Conservation (phyloP, 2,797 vertebrate genomes). For the Tauraco hartlaubi region DNA sequence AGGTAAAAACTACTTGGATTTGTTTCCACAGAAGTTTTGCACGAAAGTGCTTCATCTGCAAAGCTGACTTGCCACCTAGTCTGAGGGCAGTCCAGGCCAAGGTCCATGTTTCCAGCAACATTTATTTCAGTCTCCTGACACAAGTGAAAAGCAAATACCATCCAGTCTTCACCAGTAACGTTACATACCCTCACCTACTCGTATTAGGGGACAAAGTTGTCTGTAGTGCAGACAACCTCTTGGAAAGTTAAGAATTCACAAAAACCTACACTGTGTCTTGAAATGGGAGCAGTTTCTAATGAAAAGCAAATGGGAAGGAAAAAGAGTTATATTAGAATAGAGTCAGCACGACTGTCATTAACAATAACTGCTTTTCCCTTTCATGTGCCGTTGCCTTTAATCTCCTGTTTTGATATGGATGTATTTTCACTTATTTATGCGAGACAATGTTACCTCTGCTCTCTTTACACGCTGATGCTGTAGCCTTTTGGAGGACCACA, state of each 20-base stretch:
- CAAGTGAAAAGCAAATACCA: background rate
- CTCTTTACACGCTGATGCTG: background rate
- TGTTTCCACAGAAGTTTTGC: background rate
- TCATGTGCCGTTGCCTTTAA: background rate
- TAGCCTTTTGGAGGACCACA: background rate
- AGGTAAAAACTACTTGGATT: background rate
- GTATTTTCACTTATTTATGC: background rate
- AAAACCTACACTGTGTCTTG: background rate
- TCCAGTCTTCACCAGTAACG: background rate
- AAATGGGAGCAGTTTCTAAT: background rate
- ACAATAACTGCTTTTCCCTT: background rate
- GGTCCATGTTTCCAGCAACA: rapidly evolving
- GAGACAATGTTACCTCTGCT: background rate
- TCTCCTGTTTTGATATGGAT: background rate
- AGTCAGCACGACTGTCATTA: background rate
- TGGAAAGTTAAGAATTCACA: background rate
- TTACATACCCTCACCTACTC: background rate
- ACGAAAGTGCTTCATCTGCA: background rate
- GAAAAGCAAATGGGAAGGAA: background rate
- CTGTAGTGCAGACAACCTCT: background rate
- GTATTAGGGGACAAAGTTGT: background rate
- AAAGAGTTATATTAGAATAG: background rate
- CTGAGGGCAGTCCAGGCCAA: background rate
- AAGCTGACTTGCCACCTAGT: background rate
- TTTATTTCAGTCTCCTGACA: background rate